Evolutionary conservation across 2,797 vertebrate species (phyloP).

Genomic region (Macrochelys suwanniensis): DNA sequence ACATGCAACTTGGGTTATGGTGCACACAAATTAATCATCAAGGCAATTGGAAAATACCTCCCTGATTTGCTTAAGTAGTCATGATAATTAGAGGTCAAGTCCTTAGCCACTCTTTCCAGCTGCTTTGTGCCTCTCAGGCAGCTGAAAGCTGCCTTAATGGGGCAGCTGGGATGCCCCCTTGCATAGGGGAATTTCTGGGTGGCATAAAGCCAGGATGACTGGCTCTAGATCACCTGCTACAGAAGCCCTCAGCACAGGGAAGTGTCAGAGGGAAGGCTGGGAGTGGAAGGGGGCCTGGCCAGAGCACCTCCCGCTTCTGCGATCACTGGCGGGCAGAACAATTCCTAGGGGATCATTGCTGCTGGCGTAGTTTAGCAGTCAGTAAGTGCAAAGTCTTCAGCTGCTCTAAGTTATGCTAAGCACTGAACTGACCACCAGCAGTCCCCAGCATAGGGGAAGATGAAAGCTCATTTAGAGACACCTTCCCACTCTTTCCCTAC

Average conservation of each 20-base stretch:
- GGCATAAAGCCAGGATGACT: not conserved
- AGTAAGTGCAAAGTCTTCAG: not conserved
- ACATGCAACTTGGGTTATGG: not conserved
- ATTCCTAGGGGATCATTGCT: fast-evolving
- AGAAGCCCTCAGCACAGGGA: not conserved
- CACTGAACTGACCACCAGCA: not conserved
- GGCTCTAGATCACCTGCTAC: not conserved
- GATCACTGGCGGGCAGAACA: not conserved
- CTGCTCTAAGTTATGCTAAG: not conserved
- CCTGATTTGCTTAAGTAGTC: not conserved
- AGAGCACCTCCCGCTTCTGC: not conserved
- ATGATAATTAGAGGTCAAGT: not conserved
- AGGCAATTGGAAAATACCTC: not conserved
- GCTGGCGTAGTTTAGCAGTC: not conserved
- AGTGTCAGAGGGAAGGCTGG: not conserved
- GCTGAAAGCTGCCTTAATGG: not conserved
- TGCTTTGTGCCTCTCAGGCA: not conserved
- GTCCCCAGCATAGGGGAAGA: not conserved
- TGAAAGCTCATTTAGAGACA: not conserved
- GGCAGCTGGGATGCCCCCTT: fast-evolving
- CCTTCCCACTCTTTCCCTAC: not conserved
- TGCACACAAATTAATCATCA: not conserved
- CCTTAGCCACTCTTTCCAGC: fast-evolving
- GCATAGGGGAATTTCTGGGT: not conserved
- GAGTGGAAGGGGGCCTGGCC: not conserved